Conservation (phyloP, 1,140 invertebrate species). For the Magallana gigas region DNA sequence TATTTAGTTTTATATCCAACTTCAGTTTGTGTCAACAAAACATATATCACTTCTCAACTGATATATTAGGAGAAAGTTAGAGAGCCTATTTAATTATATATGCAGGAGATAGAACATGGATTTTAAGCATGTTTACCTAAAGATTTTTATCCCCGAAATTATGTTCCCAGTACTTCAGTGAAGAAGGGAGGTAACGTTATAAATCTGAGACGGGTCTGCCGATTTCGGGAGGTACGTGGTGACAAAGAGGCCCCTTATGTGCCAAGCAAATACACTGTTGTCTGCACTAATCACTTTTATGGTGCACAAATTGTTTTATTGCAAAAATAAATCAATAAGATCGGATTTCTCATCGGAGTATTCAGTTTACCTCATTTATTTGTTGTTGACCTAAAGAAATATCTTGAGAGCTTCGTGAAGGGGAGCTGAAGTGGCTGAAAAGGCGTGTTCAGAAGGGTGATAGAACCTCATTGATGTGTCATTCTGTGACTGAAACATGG, state of each 20-base stretch:
- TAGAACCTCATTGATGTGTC: background rate
- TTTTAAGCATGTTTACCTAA: constrained; percentile 20
- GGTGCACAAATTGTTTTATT: constrained; percentile 35
- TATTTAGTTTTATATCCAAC: background rate
- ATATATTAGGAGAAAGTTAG: constrained; percentile 3
- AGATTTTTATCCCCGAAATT: constrained; percentile 19
- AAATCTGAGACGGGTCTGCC: background rate
- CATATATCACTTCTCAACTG: background rate
- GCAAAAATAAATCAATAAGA: constrained; percentile 33
- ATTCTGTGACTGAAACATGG: background rate
- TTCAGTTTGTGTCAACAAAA: background rate
- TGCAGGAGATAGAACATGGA: background rate
- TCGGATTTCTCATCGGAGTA: background rate
- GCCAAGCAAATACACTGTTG: background rate
- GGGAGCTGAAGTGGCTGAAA: constrained; percentile 15
- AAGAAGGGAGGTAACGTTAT: constrained; percentile 12
- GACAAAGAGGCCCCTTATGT: background rate
- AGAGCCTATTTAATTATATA: constrained; percentile 5
- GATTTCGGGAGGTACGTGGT: background rate
- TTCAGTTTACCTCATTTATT: constrained; percentile 20
- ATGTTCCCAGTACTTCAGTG: constrained; percentile 2
- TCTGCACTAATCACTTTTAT: constrained; percentile 30
- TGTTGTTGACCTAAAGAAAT: constrained; percentile 29
- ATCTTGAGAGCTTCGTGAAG: background rate
- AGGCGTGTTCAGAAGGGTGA: background rate